Evolutionary conservation across 2,888 invertebrate genomes (phyloP).

Genomic region (Andrena chrysosceles): DNA sequence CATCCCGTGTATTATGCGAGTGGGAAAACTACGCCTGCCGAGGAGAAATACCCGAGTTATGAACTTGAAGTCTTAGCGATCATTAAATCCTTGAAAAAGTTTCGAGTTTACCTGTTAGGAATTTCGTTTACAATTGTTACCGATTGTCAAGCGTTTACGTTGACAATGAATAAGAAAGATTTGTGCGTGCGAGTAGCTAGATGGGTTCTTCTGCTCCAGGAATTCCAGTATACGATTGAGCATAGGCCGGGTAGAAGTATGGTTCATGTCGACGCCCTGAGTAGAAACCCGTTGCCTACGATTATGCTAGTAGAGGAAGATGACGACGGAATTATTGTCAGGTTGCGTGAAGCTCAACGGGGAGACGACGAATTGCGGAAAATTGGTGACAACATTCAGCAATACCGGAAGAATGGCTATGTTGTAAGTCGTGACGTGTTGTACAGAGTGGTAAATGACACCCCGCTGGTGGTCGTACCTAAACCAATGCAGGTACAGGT

Average conservation of each 20-base stretch:
- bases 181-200: slow-evolving; percentile 35
- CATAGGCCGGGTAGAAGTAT: slow-evolving; percentile 59
- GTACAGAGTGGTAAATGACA: background rate
- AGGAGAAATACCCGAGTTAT: slow-evolving; percentile 40
- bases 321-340: background rate
- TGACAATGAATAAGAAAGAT: slow-evolving; percentile 61
- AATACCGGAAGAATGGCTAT: background rate
- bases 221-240: slow-evolving; percentile 48
- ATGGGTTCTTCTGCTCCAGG: slow-evolving; percentile 27
- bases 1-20: slow-evolving; percentile 39
- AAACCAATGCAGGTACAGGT: slow-evolving; percentile 8
- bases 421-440: background rate
- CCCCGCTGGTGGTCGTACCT: background rate
- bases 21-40: slow-evolving; percentile 1
- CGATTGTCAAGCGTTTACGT: slow-evolving; percentile 57
- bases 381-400: background rate
- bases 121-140: slow-evolving; percentile 45
- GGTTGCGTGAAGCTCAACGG: background rate
- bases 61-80: slow-evolving; percentile 39
- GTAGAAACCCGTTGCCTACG: slow-evolving; percentile 55
- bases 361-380: background rate
- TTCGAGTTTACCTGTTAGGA: slow-evolving; percentile 28
- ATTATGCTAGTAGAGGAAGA: slow-evolving; percentile 17
- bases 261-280: slow-evolving; percentile 68
- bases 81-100: slow-evolving; percentile 11